A percentile compares a stretch with the other conserved stretches of the same genome.
These are phyloP conservation scores for Melipona beecheii DNA, from an alignment of 2,888 invertebrate genomes.

Conservation along the genomic window DNA sequence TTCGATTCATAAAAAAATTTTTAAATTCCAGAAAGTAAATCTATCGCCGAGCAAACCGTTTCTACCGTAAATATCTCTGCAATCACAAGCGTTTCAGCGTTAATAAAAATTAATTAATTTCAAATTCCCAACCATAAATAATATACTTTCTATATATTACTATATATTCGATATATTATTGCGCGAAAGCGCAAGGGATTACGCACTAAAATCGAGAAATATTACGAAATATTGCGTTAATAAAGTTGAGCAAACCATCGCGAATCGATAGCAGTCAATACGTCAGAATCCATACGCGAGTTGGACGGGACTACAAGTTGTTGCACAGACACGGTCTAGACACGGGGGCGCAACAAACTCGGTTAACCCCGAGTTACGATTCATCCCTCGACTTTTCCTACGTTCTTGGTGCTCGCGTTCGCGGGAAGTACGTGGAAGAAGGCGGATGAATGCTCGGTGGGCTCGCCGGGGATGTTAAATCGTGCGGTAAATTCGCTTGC, in stretches of 20 bases:
- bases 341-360: constrained; percentile 60
- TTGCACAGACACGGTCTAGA: constrained; percentile 52
- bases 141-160: no score
- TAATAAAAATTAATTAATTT: not conserved
- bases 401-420: constrained; percentile 42
- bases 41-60: not conserved
- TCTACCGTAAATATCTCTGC: not conserved
- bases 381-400: constrained; percentile 56
- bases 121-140: no score
- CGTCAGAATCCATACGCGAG: constrained; percentile 11
- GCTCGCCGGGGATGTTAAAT: constrained; percentile 79
- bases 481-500: constrained; percentile 81
- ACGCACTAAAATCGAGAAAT: no score
- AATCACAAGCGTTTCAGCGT: not conserved
- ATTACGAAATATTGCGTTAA: not conserved
- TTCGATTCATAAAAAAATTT: not conserved
- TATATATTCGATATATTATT: no score
- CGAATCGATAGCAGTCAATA: not conserved
- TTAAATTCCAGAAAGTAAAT: not conserved
- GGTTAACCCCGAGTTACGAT: constrained; percentile 68
- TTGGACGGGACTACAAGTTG: constrained; percentile 59
- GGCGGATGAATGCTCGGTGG: constrained; percentile 71
- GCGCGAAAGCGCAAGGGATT: no score
- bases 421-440: constrained; percentile 61
- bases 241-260: not conserved